Evolutionary conservation across 1,140 invertebrate species (phyloP).

Genomic region (Fragariocoptes setiger): DNA sequence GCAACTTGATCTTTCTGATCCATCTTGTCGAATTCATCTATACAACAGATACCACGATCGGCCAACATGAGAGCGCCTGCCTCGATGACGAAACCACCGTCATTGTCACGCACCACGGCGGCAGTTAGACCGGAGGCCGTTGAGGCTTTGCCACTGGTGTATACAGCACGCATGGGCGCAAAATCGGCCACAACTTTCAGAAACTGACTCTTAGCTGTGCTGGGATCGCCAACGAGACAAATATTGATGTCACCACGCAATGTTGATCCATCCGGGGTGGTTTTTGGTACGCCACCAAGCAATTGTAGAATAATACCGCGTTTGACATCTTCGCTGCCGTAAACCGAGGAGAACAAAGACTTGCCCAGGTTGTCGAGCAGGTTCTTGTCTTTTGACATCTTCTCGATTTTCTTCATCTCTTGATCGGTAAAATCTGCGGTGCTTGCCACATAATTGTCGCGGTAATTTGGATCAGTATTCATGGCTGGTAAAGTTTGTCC

Average conservation of each 20-base stretch:
- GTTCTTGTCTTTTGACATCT: conserved; percentile 79
- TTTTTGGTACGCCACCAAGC: conserved; percentile 87
- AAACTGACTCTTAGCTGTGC: conserved; percentile 89
- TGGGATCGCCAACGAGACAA: conserved; percentile 92
- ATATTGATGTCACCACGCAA: conserved; percentile 88
- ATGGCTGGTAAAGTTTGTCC: not conserved
- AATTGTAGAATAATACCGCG: conserved; percentile 72
- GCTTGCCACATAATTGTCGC: conserved; percentile 2
- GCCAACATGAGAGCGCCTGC: conserved; percentile 95
- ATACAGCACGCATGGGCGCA: conserved; percentile 57
- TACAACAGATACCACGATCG: conserved; percentile 84
- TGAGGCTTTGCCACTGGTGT: conserved; percentile 93
- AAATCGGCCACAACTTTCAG: conserved; percentile 78
- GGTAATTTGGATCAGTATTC: not conserved
- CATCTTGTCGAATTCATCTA: conserved; percentile 99
- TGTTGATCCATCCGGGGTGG: conserved; percentile 47
- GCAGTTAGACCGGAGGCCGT: conserved; percentile 89
- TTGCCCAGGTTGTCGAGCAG: conserved; percentile 65
- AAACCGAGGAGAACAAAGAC: conserved; percentile 82
- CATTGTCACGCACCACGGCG: conserved; percentile 84
- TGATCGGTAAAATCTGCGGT: conserved; percentile 54
- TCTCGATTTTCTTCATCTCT: conserved; percentile 67
- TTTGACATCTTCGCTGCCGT: conserved; percentile 94
- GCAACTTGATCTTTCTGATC: conserved; percentile 85
- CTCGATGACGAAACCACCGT: conserved; percentile 95